Evolutionary conservation across 1,140 invertebrate species (phyloP).

Genomic region (Microplitis demolitor): DNA sequence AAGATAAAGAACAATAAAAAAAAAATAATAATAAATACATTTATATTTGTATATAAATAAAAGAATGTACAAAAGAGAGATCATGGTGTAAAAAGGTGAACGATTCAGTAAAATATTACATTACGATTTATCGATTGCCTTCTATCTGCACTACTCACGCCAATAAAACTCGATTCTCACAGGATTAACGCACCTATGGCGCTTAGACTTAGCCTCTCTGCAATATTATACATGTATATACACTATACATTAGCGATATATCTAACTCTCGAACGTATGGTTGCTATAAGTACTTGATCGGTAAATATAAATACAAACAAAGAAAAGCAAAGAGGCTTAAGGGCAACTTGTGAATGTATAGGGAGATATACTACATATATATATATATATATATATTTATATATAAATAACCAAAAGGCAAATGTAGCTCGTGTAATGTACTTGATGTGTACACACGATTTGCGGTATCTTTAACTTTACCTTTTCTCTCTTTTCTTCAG

Average conservation of each 20-base stretch:
- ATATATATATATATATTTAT: not conserved
- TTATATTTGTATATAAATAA: no score
- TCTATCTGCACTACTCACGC: not conserved
- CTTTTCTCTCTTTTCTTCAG: not conserved
- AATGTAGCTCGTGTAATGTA: conserved; percentile 14
- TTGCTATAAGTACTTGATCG: not conserved
- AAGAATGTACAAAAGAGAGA: not conserved
- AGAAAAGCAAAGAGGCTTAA: not conserved
- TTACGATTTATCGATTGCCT: not conserved
- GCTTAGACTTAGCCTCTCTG: no score
- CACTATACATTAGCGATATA: not conserved
- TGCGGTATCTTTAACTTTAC: conserved; percentile 2
- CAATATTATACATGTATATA: no score
- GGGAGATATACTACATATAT: not conserved
- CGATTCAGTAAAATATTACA: not conserved
- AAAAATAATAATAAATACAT: not conserved
- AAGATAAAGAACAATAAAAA: not conserved
- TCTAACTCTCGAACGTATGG: not conserved
- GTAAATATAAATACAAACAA: conserved; percentile 9
- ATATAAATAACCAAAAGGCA: not conserved
- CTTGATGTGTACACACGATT: conserved; percentile 19
- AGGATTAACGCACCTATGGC: not conserved
- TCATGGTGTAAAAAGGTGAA: not conserved
- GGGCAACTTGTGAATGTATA: conserved; percentile 1
- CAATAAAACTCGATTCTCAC: not conserved